These are phyloP conservation scores for Campylomormyrus tamandua DNA, from an alignment of 2,113 vertebrate genomes.

Conservation along the genomic window DNA sequence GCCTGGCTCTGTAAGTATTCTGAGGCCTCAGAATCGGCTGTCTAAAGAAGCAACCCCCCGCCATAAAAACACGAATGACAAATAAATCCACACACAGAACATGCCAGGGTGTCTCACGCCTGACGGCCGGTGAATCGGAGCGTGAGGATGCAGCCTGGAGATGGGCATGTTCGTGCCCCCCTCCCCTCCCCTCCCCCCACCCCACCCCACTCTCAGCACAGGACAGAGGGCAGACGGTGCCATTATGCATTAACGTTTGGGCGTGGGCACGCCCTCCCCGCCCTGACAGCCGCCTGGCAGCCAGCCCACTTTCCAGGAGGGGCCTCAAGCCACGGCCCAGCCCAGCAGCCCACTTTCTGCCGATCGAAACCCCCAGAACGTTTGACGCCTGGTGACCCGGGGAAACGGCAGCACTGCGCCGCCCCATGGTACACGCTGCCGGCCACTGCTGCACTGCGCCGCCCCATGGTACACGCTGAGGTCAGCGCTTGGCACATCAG, in stretches of 20 bases:
- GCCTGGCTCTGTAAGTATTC: not conserved
- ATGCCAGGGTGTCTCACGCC: not conserved
- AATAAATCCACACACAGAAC: not conserved
- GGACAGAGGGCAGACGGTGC: slow-evolving; percentile 2
- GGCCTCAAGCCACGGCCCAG: not conserved
- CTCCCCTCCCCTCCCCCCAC: no score
- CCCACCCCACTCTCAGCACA: not conserved
- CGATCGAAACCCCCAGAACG: not conserved
- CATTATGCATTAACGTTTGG: not conserved
- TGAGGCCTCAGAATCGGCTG: not conserved
- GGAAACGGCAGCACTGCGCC: slow-evolving; percentile 39
- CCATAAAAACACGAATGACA: not conserved
- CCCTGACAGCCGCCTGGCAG: not conserved
- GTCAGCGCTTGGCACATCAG: slow-evolving; percentile 33
- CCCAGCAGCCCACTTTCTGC: not conserved
- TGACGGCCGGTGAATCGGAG: not conserved
- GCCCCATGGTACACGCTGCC: slow-evolving; percentile 18
- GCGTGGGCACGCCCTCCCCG: not conserved
- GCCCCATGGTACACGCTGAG: slow-evolving; percentile 28
- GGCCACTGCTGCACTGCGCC: slow-evolving; percentile 31
- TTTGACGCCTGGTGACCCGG: slow-evolving; percentile 25
- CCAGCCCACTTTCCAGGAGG: not conserved
- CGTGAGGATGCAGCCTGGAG: not conserved
- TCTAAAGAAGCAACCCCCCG: not conserved
- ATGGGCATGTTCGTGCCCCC: not conserved